Percentiles rank a stretch among this genome's conserved stretches.
Evolutionary conservation across 2,888 invertebrate genomes (phyloP).

Genomic region (Trichopria drosophilae): DNA sequence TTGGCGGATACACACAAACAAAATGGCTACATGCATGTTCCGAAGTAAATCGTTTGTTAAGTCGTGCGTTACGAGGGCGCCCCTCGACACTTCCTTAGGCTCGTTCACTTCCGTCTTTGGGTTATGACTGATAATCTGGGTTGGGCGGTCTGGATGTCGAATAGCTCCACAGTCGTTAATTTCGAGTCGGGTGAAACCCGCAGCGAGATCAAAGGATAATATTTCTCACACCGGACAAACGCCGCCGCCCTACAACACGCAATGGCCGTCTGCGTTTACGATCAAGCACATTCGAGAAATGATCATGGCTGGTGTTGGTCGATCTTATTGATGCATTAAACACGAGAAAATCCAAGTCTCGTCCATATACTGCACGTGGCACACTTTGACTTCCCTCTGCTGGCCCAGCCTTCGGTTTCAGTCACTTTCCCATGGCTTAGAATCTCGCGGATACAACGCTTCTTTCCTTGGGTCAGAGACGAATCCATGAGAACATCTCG

Average conservation of each 20-base stretch:
- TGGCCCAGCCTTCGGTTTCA: too few relatives aligned
- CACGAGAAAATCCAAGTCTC: conserved; percentile 41
- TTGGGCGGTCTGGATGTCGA: conserved; percentile 40
- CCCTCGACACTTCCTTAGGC: conserved; percentile 33
- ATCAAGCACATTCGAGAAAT: conserved; percentile 22
- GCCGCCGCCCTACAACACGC: conserved; percentile 51
- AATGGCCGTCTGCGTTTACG: conserved; percentile 37
- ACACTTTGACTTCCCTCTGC: too few relatives aligned
- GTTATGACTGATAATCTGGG: conserved; percentile 46
- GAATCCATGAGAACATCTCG: too few relatives aligned
- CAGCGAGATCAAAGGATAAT: conserved; percentile 53
- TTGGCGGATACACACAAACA: too few relatives aligned
- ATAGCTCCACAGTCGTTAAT: conserved; percentile 46
- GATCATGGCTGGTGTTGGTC: conserved; percentile 26
- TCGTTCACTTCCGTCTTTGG: conserved; percentile 44
- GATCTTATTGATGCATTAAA: conserved; percentile 23
- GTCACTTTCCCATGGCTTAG: too few relatives aligned
- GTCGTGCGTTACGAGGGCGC: conserved; percentile 29
- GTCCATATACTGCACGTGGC: too few relatives aligned
- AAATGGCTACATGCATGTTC: too few relatives aligned
- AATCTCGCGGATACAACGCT: too few relatives aligned
- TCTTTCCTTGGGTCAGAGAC: too few relatives aligned
- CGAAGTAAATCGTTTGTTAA: too few relatives aligned
- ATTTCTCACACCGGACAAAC: conserved; percentile 50
- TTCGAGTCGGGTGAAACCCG: conserved; percentile 50